Conservation (phyloP, 92 coral and sea anemone genomes). For the Anthopleura xanthogrammica region DNA sequence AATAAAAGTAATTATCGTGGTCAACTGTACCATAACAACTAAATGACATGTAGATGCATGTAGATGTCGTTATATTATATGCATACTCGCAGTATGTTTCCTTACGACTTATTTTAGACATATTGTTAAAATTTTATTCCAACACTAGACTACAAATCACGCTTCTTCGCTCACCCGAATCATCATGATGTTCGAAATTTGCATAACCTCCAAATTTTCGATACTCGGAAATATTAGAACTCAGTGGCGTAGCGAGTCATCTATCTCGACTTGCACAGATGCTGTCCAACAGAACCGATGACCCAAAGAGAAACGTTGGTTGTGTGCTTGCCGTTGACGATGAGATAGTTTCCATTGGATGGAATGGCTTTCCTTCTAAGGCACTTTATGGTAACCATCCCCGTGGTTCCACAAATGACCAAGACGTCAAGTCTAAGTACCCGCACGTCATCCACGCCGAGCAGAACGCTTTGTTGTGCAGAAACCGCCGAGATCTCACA, state of each 20-base stretch:
- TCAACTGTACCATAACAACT: too few relatives aligned
- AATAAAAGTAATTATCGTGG: too few relatives aligned
- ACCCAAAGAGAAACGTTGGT: constrained; percentile 42
- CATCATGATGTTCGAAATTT: too few relatives aligned
- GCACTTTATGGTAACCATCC: constrained; percentile 50
- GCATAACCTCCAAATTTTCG: too few relatives aligned
- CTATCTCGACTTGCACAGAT: constrained; percentile 35
- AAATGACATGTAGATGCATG: too few relatives aligned
- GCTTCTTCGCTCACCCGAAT: too few relatives aligned
- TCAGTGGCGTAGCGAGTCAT: constrained; percentile 26
- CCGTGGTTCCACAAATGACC: neutral
- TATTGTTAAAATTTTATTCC: too few relatives aligned
- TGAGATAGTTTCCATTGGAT: constrained; percentile 42
- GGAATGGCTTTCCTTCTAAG: constrained; percentile 47
- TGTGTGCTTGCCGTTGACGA: constrained; percentile 25
- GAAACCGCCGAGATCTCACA: constrained; percentile 32
- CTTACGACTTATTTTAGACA: too few relatives aligned
- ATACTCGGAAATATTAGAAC: too few relatives aligned
- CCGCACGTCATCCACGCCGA: constrained; percentile 57
- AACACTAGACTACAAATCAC: too few relatives aligned
- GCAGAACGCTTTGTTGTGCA: constrained; percentile 49
- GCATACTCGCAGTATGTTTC: too few relatives aligned
- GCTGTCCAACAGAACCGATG: constrained; percentile 44
- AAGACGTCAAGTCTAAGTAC: constrained; percentile 16
- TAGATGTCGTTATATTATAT: too few relatives aligned